Evolutionary conservation across 2,888 invertebrate genomes (phyloP).

Genomic region (Synanthedon formicaeformis): DNA sequence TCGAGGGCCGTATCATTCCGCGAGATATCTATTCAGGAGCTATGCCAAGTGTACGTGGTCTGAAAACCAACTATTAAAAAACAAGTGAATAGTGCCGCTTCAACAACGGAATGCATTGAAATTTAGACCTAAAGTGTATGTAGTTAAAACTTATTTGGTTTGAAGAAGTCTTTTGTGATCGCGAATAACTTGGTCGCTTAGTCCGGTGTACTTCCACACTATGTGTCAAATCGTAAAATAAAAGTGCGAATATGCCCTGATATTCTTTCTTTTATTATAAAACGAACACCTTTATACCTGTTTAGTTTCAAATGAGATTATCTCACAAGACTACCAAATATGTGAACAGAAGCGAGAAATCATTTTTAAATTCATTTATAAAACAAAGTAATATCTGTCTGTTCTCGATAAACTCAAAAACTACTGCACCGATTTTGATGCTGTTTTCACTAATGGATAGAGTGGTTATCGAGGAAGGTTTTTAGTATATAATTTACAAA

Average conservation of each 20-base stretch:
- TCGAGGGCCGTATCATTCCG: conserved; percentile 57
- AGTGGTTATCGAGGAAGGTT: too few relatives aligned
- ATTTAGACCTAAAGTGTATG: background rate
- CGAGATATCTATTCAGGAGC: conserved; percentile 61
- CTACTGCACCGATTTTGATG: too few relatives aligned
- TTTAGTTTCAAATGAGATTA: background rate
- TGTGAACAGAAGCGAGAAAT: too few relatives aligned
- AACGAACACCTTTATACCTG: background rate
- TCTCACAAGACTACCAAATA: too few relatives aligned
- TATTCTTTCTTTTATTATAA: conserved; percentile 28
- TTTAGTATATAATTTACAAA: too few relatives aligned
- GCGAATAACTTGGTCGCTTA: conserved; percentile 13
- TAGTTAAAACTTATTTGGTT: conserved; percentile 11
- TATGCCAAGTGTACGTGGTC: conserved; percentile 49
- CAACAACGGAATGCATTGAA: background rate
- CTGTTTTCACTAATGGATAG: too few relatives aligned
- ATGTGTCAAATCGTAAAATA: conserved; percentile 26
- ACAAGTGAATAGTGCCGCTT: conserved; percentile 9
- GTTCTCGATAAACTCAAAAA: too few relatives aligned
- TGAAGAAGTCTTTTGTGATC: conserved; percentile 2
- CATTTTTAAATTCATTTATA: too few relatives aligned
- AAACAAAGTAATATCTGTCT: too few relatives aligned
- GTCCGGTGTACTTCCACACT: conserved; percentile 40
- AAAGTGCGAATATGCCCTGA: conserved; percentile 41
- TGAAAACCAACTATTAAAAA: conserved; percentile 34